Evolutionary conservation across 2,113 vertebrate species (phyloP), one percentile per base, ranked within the genome.

Genomic region (Girardinichthys multiradiatus): DNA sequence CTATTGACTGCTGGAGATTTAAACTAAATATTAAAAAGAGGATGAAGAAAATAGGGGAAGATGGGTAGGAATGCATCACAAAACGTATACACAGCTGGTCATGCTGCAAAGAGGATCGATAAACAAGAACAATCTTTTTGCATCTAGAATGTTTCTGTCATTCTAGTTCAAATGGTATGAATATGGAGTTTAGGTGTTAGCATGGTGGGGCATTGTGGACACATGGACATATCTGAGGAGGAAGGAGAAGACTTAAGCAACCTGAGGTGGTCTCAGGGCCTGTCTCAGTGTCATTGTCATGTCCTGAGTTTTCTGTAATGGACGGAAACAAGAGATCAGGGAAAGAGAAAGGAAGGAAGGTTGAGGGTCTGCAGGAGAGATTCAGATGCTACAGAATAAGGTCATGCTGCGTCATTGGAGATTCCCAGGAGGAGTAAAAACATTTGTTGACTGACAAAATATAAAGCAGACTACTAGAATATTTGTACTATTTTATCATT

Each of bases 281-380:
- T 89, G 96, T 95, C 74, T 98, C 96, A 95, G 94, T 98, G 93
- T 97, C 96, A 97, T 94, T 98, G 89, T 97, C 97, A 95, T 95
- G 94, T 96, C 95, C 97, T 94, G 97, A 93, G 94, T 95, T 93
- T 81, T 99, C 98, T 99, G 97, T 77, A 92, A 95, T 96, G 92
- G 96, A 89, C 92, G 96, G 95, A 97, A 94, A 97, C 84, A 94
- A 92, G 94, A 95, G 93, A 93, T 94, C 0, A 86, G 89, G 93
- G 88, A 93, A 54, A 54, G 90, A 95, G 92, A 91, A 76, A 93
- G 79, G 76, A 72, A 77, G 74, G 80, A 92, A 82, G 66, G 74
- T 91, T 93, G 80, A 90, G 82, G 87, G 87, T 86, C 79, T 77
- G 77, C 70, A 82, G 85, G 67, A 80, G 28, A 91, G 73, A 87